A percentile compares a stretch with the other conserved stretches of the same genome.
phyloP scores from a whole-genome alignment of 2,113 vertebrate species.

The Neopipo cinnamomea region DNA sequence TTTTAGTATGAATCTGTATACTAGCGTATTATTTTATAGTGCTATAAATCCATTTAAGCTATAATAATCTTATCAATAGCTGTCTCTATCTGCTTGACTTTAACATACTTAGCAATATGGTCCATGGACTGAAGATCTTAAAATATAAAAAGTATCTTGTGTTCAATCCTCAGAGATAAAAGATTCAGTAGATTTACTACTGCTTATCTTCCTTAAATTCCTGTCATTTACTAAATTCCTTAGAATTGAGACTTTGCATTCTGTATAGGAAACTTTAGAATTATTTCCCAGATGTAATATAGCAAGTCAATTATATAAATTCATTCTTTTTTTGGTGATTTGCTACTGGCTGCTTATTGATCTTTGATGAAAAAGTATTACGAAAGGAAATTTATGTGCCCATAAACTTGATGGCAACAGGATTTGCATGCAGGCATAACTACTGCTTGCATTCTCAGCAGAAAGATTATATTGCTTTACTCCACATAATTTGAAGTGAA shows the following conservation, averaged over 20 bases:
- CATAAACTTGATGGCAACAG: conserved; percentile 5
- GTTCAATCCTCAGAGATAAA: not conserved
- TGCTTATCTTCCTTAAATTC: not conserved
- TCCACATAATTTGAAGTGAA: not conserved
- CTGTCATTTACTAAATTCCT: not conserved
- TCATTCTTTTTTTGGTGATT: conserved; percentile 3
- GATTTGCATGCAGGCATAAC: conserved; percentile 18
- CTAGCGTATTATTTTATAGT: not conserved
- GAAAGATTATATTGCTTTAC: not conserved
- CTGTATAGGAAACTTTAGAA: not conserved
- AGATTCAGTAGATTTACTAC: not conserved
- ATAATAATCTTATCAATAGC: not conserved
- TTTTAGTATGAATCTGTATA: not conserved
- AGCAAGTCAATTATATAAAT: conserved; percentile 26
- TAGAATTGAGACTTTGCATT: not conserved
- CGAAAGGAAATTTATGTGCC: conserved; percentile 23
- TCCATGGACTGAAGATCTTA: not conserved
- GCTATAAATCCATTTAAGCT: not conserved
- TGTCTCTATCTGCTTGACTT: not conserved
- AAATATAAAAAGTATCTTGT: not conserved
- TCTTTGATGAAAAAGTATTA: conserved; percentile 40
- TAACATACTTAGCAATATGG: not conserved
- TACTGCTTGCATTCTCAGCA: not conserved
- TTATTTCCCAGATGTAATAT: not conserved
- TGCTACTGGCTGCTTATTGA: conserved; percentile 42